Evolutionary conservation across 2,113 vertebrate genomes (phyloP).

Genomic region (Tiliqua scincoides): DNA sequence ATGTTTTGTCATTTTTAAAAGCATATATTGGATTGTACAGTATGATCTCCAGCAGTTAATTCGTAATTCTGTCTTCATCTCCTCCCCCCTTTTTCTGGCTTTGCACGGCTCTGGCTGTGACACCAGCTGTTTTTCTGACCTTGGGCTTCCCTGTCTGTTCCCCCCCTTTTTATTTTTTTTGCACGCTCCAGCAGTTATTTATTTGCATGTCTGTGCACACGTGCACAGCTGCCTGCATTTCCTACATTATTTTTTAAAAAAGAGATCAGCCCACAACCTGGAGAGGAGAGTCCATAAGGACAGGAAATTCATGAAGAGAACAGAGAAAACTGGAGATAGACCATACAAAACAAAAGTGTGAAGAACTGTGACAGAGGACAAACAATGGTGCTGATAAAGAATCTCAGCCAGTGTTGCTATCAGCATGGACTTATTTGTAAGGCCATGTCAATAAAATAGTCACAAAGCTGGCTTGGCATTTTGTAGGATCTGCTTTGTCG

Average conservation of each 20-base stretch:
- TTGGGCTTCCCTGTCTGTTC: neutral
- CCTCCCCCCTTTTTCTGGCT: neutral
- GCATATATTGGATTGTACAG: neutral
- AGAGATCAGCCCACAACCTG: neutral
- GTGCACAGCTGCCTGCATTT: neutral
- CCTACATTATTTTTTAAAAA: neutral
- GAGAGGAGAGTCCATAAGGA: no score
- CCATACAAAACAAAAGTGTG: neutral
- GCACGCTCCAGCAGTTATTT: neutral
- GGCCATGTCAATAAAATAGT: neutral
- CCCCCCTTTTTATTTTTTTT: neutral
- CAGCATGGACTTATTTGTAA: constrained; percentile 35
- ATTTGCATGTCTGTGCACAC: neutral
- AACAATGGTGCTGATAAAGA: neutral
- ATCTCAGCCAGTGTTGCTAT: constrained; percentile 3
- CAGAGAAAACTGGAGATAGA: neutral
- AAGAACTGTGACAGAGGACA: neutral
- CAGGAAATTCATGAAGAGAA: neutral
- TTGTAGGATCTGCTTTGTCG: constrained; percentile 13
- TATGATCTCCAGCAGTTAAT: neutral
- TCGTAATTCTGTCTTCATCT: neutral
- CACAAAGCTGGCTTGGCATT: neutral
- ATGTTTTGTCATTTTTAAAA: neutral
- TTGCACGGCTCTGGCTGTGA: neutral
- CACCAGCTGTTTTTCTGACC: constrained; percentile 3